Evolutionary conservation across 2,113 vertebrate species (phyloP).

Genomic region (Sitta europaea): DNA sequence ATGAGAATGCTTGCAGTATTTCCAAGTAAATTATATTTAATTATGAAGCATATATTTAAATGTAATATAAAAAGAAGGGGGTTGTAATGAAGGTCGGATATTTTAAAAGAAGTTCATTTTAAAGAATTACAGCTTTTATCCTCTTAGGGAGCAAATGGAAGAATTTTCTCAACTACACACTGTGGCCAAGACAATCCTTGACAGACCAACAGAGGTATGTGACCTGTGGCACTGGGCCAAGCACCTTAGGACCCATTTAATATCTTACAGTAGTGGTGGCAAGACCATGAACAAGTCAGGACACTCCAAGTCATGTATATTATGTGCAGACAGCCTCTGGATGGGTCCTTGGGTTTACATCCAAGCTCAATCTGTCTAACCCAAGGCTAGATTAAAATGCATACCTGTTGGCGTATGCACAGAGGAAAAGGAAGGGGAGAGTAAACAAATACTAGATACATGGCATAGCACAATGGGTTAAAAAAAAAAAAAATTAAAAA

Average conservation of each 20-base stretch:
- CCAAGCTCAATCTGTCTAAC: not conserved
- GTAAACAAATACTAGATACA: not conserved
- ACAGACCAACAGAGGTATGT: not conserved
- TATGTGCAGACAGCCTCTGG: not conserved
- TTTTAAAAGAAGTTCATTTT: not conserved
- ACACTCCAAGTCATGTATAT: not conserved
- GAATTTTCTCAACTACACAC: not conserved
- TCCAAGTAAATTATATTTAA: not conserved
- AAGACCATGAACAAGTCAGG: not conserved
- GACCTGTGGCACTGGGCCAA: not conserved
- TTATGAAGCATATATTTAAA: not conserved
- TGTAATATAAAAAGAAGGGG: not conserved
- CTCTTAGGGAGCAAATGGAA: not conserved
- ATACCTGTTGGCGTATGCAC: fast-evolving
- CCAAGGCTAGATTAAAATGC: not conserved
- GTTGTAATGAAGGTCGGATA: fast-evolving
- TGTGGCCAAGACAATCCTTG: not conserved
- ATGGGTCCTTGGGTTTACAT: not conserved
- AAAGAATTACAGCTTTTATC: not conserved
- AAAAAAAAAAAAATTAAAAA: not conserved
- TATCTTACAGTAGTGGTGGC: not conserved
- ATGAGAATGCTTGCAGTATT: not conserved
- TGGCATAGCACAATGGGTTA: not conserved
- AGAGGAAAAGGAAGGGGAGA: not conserved
- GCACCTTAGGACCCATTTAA: not conserved